Evolutionary conservation across 1,140 invertebrate genomes (phyloP), one percentile per base, ranked within the genome.

Genomic region (Elysia chlorotica): DNA sequence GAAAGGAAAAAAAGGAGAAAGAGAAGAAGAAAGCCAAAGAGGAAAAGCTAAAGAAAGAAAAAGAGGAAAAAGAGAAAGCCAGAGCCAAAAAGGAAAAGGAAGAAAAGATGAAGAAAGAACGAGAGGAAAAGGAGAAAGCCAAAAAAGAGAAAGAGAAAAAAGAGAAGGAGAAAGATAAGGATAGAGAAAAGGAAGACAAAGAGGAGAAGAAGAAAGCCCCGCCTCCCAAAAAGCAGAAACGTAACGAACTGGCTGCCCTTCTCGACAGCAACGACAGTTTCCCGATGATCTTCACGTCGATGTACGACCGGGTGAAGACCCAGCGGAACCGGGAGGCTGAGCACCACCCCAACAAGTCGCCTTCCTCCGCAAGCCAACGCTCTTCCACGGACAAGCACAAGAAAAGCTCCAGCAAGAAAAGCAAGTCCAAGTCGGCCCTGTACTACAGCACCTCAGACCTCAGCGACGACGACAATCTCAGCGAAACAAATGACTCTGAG

Each of bases 291-390:
- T 97, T 96, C 83, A 95, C 96, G 73, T 98, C 96, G 37, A 99
- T 99, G 96, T 99, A 99, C 86, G 97, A 98, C 84, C 98, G 98
- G 88, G 96, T 99, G 0, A 99, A 99, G 88, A 94, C 96, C 2
- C 91, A 96, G 33, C 56, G 69, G 14, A 71, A 71, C 30, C 30
- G 69, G 14, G 69, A 71, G 21, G 57, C 69, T 30, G 69, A 71
- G 2, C 2, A 10, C 1, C 66, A 68, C 6, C 67, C 57, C 0
- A 70, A n/a, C n/a, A n/a, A n/a, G n/a, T 14, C 10, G 10, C 10
- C 61, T 10, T 25, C 67, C 1, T 56, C 61, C 21, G 37, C 69
- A 36, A 38, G 57, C 19, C 69, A 56, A 2, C 80, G 76, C 41
- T 77, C 75, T 35, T 78, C 80, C 21, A 67, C 56, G 67, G 74